Percentiles rank a stretch among this genome's conserved stretches.
Evolutionary conservation across 2,888 invertebrate genomes (phyloP).

Genomic region (Apotomis betuletana): DNA sequence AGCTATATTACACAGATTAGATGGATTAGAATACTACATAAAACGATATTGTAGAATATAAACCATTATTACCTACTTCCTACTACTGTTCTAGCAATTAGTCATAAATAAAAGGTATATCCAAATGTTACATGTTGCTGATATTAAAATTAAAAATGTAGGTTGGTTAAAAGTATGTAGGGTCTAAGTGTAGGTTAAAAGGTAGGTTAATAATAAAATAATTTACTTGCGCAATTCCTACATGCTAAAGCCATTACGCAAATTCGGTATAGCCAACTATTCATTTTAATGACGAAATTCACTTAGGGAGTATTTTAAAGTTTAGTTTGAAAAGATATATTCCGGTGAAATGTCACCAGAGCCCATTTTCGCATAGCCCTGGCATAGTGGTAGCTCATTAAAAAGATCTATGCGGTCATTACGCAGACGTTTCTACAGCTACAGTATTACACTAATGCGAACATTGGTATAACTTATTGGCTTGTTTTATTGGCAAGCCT

Average conservation of each 20-base stretch:
- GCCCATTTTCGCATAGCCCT: slow-evolving; percentile 68
- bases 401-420: slow-evolving; percentile 79
- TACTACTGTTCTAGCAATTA: too few relatives aligned
- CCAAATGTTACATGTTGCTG: too few relatives aligned
- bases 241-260: neutral
- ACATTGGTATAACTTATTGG: slow-evolving; percentile 57
- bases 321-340: slow-evolving; percentile 67
- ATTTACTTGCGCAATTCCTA: neutral
- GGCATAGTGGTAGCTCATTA: slow-evolving; percentile 73
- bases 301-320: slow-evolving; percentile 60
- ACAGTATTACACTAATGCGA: slow-evolving; percentile 63
- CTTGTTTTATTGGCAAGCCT: slow-evolving; percentile 48
- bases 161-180: too few relatives aligned
- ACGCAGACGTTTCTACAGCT: slow-evolving; percentile 64
- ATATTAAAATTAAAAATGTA: too few relatives aligned
- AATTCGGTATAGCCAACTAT: slow-evolving; percentile 43
- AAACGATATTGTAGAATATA: too few relatives aligned
- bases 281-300: slow-evolving; percentile 63
- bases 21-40: too few relatives aligned
- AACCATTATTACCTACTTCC: too few relatives aligned
- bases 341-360: slow-evolving; percentile 59
- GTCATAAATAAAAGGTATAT: too few relatives aligned
- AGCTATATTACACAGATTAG: neutral
- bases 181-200: too few relatives aligned
- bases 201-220: too few relatives aligned